Evolutionary conservation across 2,888 invertebrate genomes (phyloP), one percentile per base, ranked within the genome.

Genomic region (Drosophila prostipennis): DNA sequence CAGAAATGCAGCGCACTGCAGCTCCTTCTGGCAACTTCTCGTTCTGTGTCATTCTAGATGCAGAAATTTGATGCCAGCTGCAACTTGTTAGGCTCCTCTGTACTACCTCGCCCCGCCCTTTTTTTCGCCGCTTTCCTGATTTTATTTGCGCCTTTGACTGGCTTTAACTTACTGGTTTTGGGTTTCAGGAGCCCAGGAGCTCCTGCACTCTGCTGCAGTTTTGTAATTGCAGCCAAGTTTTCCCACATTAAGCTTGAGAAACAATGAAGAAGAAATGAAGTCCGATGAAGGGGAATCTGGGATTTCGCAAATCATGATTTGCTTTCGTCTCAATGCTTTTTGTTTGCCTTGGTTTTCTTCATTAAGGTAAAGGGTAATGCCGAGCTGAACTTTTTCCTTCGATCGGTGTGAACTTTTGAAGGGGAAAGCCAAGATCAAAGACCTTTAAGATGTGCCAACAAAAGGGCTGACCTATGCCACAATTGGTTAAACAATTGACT

Each of bases 11-110:
- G 19, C 58, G 42, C 59, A 43, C 14, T 59, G 42, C 63, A 49
- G 49, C 61, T 61, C 64, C 63, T 61, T 46, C 32, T 19, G 45
- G 52, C 61, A 34, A 39, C 45, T 61, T 52, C 39, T 37, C 56
- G 49, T 49, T 23, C 29, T 85, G 80, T 84, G 80, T 85, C 83
- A 83, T 82, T 83, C 72, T 68, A 70, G 85, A 85, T 82, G 80
- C 79, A 82, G 85, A 83, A 85, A 84, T 85, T 85, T 84, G 77
- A 84, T 85, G 80, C 82, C 80, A 80, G 83, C 75, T 85, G 85
- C 65, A 65, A 63, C 78, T 85, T 84, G 85, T 85, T 82, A 82
- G 79, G 77, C 77, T 55, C 52, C 54, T 55, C 4, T 11, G 34
- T 11, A 34, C 34, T 29, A 29, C 56, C 71, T 52, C 34, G 48